Evolutionary conservation across 2,797 vertebrate species (phyloP), one percentile per base, ranked within the genome.

Genomic region (Tadarida brasiliensis): DNA sequence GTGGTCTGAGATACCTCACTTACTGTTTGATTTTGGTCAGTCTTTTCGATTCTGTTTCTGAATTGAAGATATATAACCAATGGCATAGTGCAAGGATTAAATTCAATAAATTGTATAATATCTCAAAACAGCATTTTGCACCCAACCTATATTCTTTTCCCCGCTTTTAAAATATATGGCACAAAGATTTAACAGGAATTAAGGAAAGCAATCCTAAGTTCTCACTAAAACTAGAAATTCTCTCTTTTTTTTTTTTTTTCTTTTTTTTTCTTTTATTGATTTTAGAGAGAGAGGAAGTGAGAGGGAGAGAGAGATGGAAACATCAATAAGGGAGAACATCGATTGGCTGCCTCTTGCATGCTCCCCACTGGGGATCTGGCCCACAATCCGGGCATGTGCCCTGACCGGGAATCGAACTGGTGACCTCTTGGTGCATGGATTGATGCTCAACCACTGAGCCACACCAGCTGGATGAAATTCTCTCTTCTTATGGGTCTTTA

Each of bases 171-270:
- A 70, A 76, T 67, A 92, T 56, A 74, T 96, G 24, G 47, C 44
- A 17, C 30, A 81, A 86, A 63, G 19, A 73, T 87, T 39, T 87
- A 61, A 78, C 49, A 94, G 19, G 26, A 88, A 89, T 90, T 73
- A 81, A 81, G 49, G 56, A 56, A 90, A 65, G 7, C 16, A 78
- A 47, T 68, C 26, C 35, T 33, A 87, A 28, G 15, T 87, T 92
- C 90, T 81, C 84, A 22, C 65, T 85, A 82, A 77, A 90, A 90
- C 7, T 78, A 65, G 56, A 85, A 47, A 47, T 56, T 84, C 26
- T 94, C 73, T 68, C 33, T 73, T 30, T 16, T 85, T 87, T 44
- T 44, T 44, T 44, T 7, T 44, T 44, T 44, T 44, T 68, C 33
- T 73, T 30, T 16, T 85, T 87, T 44, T 44, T 44, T 44, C 39